Percentiles rank a stretch among this genome's conserved stretches.
Evolutionary conservation across 2,888 invertebrate species (phyloP).

Genomic region (Sialis fuliginosa): DNA sequence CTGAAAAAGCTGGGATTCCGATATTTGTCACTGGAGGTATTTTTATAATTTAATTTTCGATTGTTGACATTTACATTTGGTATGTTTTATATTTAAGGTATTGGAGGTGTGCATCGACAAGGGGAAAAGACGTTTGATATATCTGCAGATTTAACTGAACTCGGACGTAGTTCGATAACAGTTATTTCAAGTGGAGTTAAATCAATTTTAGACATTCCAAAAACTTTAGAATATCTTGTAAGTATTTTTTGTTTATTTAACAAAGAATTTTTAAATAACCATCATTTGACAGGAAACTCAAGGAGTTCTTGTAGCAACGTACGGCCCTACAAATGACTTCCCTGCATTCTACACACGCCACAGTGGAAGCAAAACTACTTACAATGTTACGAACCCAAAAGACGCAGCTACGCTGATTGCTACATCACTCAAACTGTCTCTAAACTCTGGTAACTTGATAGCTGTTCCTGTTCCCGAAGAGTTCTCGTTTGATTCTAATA

Average conservation of each 20-base stretch:
- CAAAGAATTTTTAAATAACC: not conserved
- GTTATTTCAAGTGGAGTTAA: slow-evolving; percentile 95
- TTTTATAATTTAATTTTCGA: not conserved
- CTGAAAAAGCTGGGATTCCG: slow-evolving; percentile 63
- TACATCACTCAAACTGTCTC: slow-evolving; percentile 30
- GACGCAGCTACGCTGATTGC: slow-evolving; percentile 61
- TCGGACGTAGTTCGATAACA: slow-evolving; percentile 70
- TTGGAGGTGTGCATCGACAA: slow-evolving; percentile 88
- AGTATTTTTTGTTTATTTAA: slow-evolving; percentile 13
- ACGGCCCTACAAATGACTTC: slow-evolving; percentile 52
- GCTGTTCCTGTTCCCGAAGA: slow-evolving; percentile 80
- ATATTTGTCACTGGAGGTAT: slow-evolving; percentile 87
- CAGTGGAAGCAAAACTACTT: slow-evolving; percentile 58
- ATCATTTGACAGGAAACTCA: slow-evolving; percentile 60
- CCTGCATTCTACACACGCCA: slow-evolving; percentile 83
- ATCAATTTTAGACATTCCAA: slow-evolving; percentile 88
- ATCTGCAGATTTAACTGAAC: slow-evolving; percentile 85
- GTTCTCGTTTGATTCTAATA: slow-evolving; percentile 37
- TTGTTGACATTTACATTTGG: slow-evolving; percentile 9
- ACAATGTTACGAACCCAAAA: slow-evolving; percentile 37
- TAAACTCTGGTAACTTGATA: slow-evolving; percentile 61
- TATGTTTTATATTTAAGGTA: slow-evolving; percentile 22
- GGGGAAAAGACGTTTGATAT: slow-evolving; percentile 79
- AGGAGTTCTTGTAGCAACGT: slow-evolving; percentile 78
- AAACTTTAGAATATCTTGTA: slow-evolving; percentile 86